Base-by-base conservation (phyloP, 1,140 invertebrate genomes). In the Magallana gigas region DNA sequence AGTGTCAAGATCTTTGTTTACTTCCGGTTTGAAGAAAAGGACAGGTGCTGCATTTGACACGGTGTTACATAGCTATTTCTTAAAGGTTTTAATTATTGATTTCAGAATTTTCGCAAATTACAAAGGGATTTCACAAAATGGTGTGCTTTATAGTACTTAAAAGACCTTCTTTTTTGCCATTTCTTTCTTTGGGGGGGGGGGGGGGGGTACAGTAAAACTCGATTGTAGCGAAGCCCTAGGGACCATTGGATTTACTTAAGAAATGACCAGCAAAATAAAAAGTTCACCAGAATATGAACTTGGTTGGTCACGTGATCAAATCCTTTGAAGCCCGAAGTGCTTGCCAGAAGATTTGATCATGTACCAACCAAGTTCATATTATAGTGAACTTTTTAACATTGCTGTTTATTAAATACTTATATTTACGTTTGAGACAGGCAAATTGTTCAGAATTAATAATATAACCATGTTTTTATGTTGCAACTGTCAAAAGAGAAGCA, bases 281-380 rank as follows among this genome's bases (percentile, higher is more conserved):
- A 23, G 23, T 23, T 23, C 23, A 23, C 88, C 84, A 48, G 60
- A 16, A 58, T 89, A 5, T 82, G 87, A 18, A 89, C 86, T 56
- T 8, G 23, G 16, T 29, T 36, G 36, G 36, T 36, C 36, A 36
- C 36, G 36, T 36, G 36, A 36, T 0, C 36, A 36, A 36, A 36
- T 36, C 36, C 36, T 5, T 1, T 36, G 36, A 36, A 36, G 36
- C 36, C 36, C 36, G 4, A 48, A 48, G 36, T 2, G 36, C 36
- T 48, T 48, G 3, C 3, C 36, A 48, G 36, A 23, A 23, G 23
- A 23, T 23, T 23, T 23, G 23, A 23, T 23, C 23, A 23, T 23
- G 23, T 23, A 23, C 23, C 23, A 23, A 23, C 23, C 23, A 23
- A 23, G 23, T 23, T 23, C 23, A 23, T 23, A 23, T 23, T 23